Percentiles rank a stretch among this genome's conserved stretches.
Conservation (phyloP, 2,113 vertebrate genomes). For the Antennarius striatus region DNA sequence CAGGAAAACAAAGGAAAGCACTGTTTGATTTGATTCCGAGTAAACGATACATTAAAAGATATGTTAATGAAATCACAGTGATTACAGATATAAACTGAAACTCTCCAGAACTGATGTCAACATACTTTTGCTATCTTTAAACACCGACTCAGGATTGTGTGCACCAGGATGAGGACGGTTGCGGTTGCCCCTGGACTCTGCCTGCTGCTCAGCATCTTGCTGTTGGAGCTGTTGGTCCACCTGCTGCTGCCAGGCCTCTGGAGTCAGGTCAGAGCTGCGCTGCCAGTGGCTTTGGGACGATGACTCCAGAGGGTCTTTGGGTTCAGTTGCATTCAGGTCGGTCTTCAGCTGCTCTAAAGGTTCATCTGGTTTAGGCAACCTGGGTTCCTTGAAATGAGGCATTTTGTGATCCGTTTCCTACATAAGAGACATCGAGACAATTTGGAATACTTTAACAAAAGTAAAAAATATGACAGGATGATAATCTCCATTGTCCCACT, state of each 20-base stretch:
- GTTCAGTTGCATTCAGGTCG: slow-evolving; percentile 47
- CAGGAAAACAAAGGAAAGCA: background rate
- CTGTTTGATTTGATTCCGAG: background rate
- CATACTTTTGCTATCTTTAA: slow-evolving; percentile 82
- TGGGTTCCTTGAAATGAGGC: slow-evolving; percentile 75
- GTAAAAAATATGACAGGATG: background rate
- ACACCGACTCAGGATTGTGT: slow-evolving; percentile 64
- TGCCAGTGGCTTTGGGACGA: slow-evolving; percentile 66
- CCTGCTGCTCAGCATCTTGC: slow-evolving; percentile 66
- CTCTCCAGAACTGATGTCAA: background rate
- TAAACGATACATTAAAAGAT: no score
- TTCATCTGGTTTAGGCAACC: slow-evolving; percentile 59
- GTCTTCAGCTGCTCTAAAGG: slow-evolving; percentile 49
- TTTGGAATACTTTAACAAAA: background rate
- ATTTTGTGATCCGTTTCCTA: slow-evolving; percentile 78
- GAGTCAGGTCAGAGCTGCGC: slow-evolving; percentile 78
- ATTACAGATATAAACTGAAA: background rate
- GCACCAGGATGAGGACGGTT: slow-evolving; percentile 49
- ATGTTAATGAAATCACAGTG: background rate
- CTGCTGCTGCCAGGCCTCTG: slow-evolving; percentile 83
- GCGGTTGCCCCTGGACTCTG: slow-evolving; percentile 68
- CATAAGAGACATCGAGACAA: slow-evolving; percentile 25
- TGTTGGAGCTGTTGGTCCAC: slow-evolving; percentile 78
- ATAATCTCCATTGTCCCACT: no score
- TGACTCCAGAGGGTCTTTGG: slow-evolving; percentile 47